phyloP scores from a whole-genome alignment of 2,888 invertebrate species.

The Drosophila yooni region DNA sequence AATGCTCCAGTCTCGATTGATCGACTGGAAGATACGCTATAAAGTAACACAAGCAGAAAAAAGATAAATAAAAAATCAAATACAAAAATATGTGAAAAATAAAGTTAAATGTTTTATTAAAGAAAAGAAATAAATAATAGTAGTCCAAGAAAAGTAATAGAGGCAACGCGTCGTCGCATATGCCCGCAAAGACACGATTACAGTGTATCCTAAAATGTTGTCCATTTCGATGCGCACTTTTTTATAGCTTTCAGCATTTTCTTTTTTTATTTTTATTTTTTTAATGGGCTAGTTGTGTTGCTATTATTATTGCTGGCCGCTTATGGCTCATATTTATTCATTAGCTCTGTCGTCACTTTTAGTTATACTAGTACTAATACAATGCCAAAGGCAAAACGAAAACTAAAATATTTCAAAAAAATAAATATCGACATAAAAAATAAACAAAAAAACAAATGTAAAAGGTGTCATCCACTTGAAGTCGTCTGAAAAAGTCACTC shows the following conservation, averaged over 20 bases:
- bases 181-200: not conserved
- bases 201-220: slow-evolving; percentile 26
- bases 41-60: not conserved
- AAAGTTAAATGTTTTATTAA: not conserved
- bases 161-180: not conserved
- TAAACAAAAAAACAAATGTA: slow-evolving; percentile 25
- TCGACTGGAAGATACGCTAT: slow-evolving; percentile 12
- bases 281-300: slow-evolving; percentile 28
- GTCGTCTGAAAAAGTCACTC: slow-evolving; percentile 38
- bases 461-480: slow-evolving; percentile 40
- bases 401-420: slow-evolving; percentile 1
- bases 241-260: slow-evolving; percentile 31
- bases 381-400: slow-evolving; percentile 1
- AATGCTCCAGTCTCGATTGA: not conserved
- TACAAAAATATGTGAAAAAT: not conserved
- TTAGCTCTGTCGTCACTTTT: slow-evolving; percentile 53
- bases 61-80: not conserved
- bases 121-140: not conserved
- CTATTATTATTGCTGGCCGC: slow-evolving; percentile 38
- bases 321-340: slow-evolving; percentile 67
- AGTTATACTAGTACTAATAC: slow-evolving; percentile 31
- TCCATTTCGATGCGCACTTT: slow-evolving; percentile 41
- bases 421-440: slow-evolving; percentile 11
- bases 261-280: slow-evolving; percentile 4
- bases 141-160: not conserved